A percentile compares a stretch with the other conserved stretches of the same genome.
These are phyloP conservation scores for Pentamera pediparva DNA, from an alignment of 53 echinoderm and acorn worm species.

Conservation along the genomic window DNA sequence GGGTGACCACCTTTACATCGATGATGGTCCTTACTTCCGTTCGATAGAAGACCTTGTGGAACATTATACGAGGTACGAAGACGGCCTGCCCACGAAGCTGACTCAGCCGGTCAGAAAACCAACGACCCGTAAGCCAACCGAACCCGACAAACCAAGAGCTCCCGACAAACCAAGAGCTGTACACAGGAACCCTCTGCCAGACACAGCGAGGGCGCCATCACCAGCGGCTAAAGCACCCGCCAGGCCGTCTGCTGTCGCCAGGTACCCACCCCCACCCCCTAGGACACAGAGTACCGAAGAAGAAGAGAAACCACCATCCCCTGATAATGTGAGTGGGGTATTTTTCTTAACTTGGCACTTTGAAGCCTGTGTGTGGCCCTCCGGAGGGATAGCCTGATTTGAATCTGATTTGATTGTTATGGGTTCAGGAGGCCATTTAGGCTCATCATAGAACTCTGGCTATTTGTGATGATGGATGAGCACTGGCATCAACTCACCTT, in stretches of 20 bases:
- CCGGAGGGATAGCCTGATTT: background rate
- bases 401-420: no score
- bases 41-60: constrained; percentile 74
- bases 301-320: constrained; percentile 20
- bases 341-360: background rate
- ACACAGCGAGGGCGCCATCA: background rate
- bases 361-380: background rate
- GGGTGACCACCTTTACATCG: constrained; percentile 73
- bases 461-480: no score
- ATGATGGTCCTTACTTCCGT: constrained; percentile 91
- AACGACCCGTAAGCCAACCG: background rate
- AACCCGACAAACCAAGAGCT: background rate
- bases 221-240: background rate
- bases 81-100: constrained; percentile 84
- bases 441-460: no score
- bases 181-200: background rate
- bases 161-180: background rate
- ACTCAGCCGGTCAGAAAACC: constrained; percentile 44
- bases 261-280: constrained; percentile 31
- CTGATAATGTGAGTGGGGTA: background rate
- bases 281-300: constrained; percentile 31
- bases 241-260: constrained; percentile 31
- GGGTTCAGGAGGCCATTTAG: no score
- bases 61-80: constrained; percentile 87
- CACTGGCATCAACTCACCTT: no score